Conservation (phyloP, 2,888 invertebrate species). For the Heteromyza rotundicornis region DNA sequence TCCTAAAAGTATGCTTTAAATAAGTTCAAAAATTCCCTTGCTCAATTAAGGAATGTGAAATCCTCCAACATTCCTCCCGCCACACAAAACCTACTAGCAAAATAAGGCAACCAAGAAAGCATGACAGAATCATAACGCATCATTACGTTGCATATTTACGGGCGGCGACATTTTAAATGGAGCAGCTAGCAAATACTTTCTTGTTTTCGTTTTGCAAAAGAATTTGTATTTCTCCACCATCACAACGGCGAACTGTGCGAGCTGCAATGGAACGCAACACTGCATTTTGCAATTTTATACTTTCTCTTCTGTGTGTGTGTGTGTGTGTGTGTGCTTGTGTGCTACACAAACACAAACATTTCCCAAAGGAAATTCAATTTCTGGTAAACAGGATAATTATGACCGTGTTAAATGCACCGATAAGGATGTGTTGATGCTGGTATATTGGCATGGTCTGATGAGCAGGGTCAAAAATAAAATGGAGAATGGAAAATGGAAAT, state of each 20-base stretch:
- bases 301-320: slow-evolving; percentile 13
- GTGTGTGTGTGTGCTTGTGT: slow-evolving; percentile 2
- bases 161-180: slow-evolving; percentile 25
- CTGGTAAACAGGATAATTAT: slow-evolving; percentile 55
- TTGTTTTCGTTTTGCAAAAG: slow-evolving; percentile 1
- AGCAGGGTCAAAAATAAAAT: not conserved
- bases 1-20: not conserved
- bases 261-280: slow-evolving; percentile 31
- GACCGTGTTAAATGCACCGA: slow-evolving; percentile 55
- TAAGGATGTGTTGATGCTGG: slow-evolving; percentile 32
- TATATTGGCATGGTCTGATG: not conserved
- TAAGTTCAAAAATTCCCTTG: no score
- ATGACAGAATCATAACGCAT: slow-evolving; percentile 54
- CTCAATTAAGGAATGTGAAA: no score
- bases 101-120: slow-evolving; percentile 41
- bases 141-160: slow-evolving; percentile 55
- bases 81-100: no score
- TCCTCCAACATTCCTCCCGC: not conserved
- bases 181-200: slow-evolving; percentile 9
- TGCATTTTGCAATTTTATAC: slow-evolving; percentile 37
- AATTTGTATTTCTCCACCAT: slow-evolving; percentile 34
- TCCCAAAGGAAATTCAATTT: slow-evolving; percentile 52
- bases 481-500: no score
- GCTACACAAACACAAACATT: slow-evolving; percentile 5
- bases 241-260: no score